Base-by-base conservation (phyloP, 1,140 invertebrate genomes). In the Drosophila yakuba region DNA sequence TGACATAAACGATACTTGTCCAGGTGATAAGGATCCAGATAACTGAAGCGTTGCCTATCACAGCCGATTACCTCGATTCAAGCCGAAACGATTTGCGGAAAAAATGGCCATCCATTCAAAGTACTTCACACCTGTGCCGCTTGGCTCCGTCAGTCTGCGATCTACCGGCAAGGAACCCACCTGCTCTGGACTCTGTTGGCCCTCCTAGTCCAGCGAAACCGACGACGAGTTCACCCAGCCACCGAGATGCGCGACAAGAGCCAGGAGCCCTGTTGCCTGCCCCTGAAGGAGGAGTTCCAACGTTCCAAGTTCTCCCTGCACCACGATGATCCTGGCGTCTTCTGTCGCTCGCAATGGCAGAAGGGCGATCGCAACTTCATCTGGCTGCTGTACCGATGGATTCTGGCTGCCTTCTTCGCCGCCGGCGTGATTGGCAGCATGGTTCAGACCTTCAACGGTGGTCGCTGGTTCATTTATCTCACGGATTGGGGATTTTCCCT, bases 401-500 rank as follows among this genome's bases (percentile, higher is more conserved):
- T 86, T 4, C 48, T 86, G 35, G 88, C 88, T 0, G 58, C 43
- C 5, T 90, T 90, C 56, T 90, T 90, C 41, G 76, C 63, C 6
- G 77, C 60, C 2, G 93, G 95, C 0, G 81, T 93, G 3, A 56
- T 94, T 0, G 93, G 93, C 54, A 94, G 94, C 11, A 45, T 94
- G 2, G 91, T 94, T 7, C 90, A 94, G 23, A 14, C 92, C 2
- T 91, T 75, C 1, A 45, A 56, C 7, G 72, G 56, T 3, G 91
- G 91, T 1, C 56, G 14, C 8, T 92, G 90, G 86, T 94, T 95
- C 36, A 96, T 96, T 38, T 97, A 96, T 84, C 93, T 97, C 43
- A 96, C 96, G 12, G 95, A 96, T 88, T 96, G 96, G 96, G 96
- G 96, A n/a, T 94, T 95, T 72, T 72, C 93, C 0, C 61, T 95